Conservation (phyloP, 2,113 vertebrate genomes). For the Pachycephala philippinensis region DNA sequence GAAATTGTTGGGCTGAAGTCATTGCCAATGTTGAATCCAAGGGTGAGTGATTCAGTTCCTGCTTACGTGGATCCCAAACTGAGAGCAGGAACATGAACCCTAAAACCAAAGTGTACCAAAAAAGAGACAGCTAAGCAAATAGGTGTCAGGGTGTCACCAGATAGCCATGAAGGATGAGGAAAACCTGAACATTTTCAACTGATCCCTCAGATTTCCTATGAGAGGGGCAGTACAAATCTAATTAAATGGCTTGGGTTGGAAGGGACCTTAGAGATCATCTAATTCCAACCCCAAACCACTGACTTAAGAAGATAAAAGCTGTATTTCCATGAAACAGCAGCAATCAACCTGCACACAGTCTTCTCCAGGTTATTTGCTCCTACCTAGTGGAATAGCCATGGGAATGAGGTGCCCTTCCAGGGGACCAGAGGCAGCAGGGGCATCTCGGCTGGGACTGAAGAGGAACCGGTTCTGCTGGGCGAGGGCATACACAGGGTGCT, state of each 20-base stretch:
- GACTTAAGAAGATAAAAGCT: background rate
- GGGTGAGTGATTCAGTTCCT: background rate
- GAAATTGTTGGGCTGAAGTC: background rate
- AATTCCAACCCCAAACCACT: background rate
- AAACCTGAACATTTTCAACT: background rate
- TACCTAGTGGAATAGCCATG: conserved; percentile 89
- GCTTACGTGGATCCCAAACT: background rate
- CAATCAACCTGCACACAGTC: fast-evolving
- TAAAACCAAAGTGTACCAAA: background rate
- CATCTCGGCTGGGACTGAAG: conserved; percentile 69
- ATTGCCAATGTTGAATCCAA: background rate
- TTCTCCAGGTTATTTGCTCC: background rate
- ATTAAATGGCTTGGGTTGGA: background rate
- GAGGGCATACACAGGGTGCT: background rate
- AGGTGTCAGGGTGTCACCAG: background rate
- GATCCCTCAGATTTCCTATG: background rate
- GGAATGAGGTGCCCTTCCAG: conserved; percentile 77
- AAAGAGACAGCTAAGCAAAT: background rate
- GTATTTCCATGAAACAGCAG: background rate
- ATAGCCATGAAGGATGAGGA: background rate
- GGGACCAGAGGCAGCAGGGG: conserved; percentile 26
- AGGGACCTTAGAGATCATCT: background rate
- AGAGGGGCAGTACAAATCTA: background rate
- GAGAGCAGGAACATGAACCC: background rate
- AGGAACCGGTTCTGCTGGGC: conserved; percentile 60